These are phyloP conservation scores for Xenops minutus DNA, from an alignment of 2,797 vertebrate species.

Conservation along the genomic window DNA sequence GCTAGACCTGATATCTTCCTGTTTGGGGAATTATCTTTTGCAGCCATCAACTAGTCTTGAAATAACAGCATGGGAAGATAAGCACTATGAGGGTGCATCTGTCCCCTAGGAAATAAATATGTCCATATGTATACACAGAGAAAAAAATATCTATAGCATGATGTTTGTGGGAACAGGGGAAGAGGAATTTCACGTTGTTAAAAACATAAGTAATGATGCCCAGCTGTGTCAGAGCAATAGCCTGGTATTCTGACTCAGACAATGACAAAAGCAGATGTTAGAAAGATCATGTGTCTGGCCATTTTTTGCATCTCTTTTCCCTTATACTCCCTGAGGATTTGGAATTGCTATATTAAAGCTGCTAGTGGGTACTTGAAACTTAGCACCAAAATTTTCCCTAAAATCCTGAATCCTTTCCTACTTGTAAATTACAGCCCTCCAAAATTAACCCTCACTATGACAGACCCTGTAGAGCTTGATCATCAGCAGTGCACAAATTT, in stretches of 20 bases:
- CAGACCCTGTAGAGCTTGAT: neutral
- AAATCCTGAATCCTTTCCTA: neutral
- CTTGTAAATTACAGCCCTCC: neutral
- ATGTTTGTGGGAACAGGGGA: conserved; percentile 26
- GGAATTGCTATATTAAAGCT: neutral
- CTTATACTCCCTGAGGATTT: neutral
- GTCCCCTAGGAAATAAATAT: conserved; percentile 43
- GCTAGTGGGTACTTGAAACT: neutral
- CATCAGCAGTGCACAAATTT: neutral
- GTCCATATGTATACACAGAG: conserved; percentile 25
- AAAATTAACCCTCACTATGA: neutral
- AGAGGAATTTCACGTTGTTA: conserved; percentile 6
- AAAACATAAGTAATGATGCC: conserved; percentile 36
- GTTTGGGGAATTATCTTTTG: neutral
- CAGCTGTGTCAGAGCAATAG: conserved; percentile 40
- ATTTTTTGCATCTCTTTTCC: neutral
- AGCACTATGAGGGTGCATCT: neutral
- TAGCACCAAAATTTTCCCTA: neutral
- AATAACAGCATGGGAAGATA: conserved; percentile 49
- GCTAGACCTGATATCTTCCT: neutral
- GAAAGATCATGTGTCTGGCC: neutral
- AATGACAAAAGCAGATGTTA: conserved; percentile 45
- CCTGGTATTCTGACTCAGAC: neutral
- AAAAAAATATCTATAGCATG: conserved; percentile 24
- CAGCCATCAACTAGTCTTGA: neutral